These are phyloP conservation scores for Stictocephala bisonia DNA, from an alignment of 2,888 invertebrate genomes.

Conservation along the genomic window DNA sequence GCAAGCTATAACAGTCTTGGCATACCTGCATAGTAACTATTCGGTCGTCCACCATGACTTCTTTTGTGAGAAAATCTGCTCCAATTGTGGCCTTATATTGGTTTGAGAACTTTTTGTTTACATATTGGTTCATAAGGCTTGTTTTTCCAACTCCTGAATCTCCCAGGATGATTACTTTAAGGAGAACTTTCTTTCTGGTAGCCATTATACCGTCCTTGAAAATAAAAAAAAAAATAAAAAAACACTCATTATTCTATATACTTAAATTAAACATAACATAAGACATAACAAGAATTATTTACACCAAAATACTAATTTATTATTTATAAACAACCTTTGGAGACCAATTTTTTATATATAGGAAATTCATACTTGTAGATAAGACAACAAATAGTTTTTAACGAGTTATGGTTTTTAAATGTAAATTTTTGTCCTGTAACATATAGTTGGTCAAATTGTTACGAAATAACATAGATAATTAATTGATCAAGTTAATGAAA, in stretches of 20 bases:
- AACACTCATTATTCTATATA: not conserved
- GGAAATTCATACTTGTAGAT: too few species aligned
- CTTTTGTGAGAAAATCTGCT: conserved; percentile 99
- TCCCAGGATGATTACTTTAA: conserved; percentile 98
- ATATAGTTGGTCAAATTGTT: too few species aligned
- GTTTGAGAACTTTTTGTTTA: conserved; percentile 99
- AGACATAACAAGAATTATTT: not conserved
- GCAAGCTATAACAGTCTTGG: too few species aligned
- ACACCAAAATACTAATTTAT: too few species aligned
- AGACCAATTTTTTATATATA: too few species aligned
- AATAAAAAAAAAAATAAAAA: conserved; percentile 18
- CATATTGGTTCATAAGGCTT: conserved; percentile 99
- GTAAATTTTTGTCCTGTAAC: too few species aligned
- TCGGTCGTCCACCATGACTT: conserved; percentile 98
- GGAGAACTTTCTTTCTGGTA: conserved; percentile 93
- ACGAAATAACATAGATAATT: too few species aligned
- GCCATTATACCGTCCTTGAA: conserved; percentile 88
- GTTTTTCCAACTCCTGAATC: conserved; percentile 99
- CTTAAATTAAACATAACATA: not conserved
- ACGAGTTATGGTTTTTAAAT: too few species aligned
- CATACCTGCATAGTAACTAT: conserved; percentile 95
- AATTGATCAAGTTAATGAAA: too few species aligned
- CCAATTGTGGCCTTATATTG: conserved; percentile 99
- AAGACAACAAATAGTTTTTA: too few species aligned
- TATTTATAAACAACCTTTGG: too few species aligned